These are phyloP conservation scores for Orthonevra nobilis DNA, from an alignment of 2,888 invertebrate genomes.

Conservation along the genomic window DNA sequence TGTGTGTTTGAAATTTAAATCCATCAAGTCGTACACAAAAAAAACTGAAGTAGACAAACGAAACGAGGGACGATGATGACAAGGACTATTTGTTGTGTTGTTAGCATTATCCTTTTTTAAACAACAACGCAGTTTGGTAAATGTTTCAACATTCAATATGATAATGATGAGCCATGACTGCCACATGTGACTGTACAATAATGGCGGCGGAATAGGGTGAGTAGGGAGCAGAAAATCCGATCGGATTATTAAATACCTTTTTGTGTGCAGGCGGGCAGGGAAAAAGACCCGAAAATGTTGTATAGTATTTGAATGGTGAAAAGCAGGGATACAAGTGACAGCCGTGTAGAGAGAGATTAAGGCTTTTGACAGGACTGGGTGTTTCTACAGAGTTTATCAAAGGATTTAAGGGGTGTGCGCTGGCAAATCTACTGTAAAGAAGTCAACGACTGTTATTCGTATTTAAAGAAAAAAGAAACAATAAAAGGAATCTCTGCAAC, in stretches of 20 bases:
- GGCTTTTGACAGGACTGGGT: conserved; percentile 30
- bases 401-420: conserved; percentile 14
- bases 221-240: conserved; percentile 30
- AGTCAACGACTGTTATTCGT: conserved; percentile 40
- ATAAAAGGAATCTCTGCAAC: too few species aligned
- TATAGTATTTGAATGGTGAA: too few species aligned
- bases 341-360: conserved; percentile 45
- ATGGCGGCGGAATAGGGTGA: too few species aligned
- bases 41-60: not conserved
- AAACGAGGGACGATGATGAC: conserved; percentile 19
- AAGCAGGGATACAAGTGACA: conserved; percentile 45
- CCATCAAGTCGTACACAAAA: conserved; percentile 39
- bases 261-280: conserved; percentile 2
- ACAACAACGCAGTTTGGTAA: conserved; percentile 46
- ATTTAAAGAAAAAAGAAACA: not conserved
- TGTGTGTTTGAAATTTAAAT: conserved; percentile 59
- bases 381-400: conserved; percentile 23
- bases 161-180: conserved; percentile 55
- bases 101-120: conserved; percentile 38
- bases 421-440: conserved; percentile 17
- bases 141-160: conserved; percentile 61
- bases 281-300: not conserved
- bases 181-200: conserved; percentile 11
- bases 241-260: conserved; percentile 59
- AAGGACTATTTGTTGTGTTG: conserved; percentile 30